phyloP scores from a whole-genome alignment of 2,888 invertebrate genomes.

The Tenthredo amoena region DNA sequence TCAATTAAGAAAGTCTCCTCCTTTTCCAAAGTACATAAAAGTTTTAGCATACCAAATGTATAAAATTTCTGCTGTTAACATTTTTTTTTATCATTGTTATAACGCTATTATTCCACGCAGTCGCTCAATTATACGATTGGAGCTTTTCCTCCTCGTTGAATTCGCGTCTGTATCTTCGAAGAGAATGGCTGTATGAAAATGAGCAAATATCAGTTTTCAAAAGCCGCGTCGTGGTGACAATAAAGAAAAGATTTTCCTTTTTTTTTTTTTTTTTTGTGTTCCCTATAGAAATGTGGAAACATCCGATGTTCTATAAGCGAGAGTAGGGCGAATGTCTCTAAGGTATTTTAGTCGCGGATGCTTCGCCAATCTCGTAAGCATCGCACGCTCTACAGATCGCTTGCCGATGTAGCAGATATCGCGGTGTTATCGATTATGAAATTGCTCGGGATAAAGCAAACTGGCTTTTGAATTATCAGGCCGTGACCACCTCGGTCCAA shows the following conservation, averaged over 20 bases:
- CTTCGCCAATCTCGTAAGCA: conserved; percentile 14
- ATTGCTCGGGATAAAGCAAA: conserved; percentile 44
- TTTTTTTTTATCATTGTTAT: background rate
- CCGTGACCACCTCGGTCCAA: conserved; percentile 17
- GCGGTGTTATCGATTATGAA: conserved; percentile 50
- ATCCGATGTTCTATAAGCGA: background rate
- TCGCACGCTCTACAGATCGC: conserved; percentile 26
- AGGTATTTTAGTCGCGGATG: conserved; percentile 35
- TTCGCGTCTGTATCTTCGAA: background rate
- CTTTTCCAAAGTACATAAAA: background rate
- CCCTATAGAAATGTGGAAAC: background rate
- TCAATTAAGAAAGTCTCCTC: background rate
- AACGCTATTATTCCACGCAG: background rate
- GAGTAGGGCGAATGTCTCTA: background rate
- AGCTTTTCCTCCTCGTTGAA: background rate
- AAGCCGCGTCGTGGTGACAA: background rate
- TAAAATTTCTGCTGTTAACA: background rate
- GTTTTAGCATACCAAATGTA: background rate
- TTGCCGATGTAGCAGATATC: conserved; percentile 46
- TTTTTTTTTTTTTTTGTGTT: background rate
- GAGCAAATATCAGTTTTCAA: conserved; percentile 4
- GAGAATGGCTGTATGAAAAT: background rate
- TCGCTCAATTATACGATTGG: background rate
- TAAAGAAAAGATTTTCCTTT: background rate
- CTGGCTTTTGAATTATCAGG: conserved; percentile 46